Evolutionary conservation across 2,888 invertebrate species (phyloP), one percentile per base, ranked within the genome.

Genomic region (Petrophora chlorosata): DNA sequence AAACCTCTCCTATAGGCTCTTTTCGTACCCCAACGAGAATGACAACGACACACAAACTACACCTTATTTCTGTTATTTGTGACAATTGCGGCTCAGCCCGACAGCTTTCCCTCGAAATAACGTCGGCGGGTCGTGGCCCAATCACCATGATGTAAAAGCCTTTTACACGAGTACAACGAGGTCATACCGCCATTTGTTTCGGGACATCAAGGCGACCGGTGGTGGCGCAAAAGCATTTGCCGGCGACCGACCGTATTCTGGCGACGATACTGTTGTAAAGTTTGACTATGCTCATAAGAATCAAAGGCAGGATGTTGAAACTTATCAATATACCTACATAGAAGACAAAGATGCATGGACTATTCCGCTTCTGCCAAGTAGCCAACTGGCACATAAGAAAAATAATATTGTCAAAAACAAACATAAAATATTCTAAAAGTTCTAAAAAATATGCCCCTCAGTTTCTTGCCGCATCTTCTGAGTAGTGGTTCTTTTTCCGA

Each of bases 141-240:
- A 40, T 44, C 44, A 29, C 40, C 23, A 35, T 42, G 51, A 29
- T 44, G 36, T 50, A 50, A 46, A 26, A 36, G 39, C 46, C 34
- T 34, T 47, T 61, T 57, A 59, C 51, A 59, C 57, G 55, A 54
- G 49, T 56, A 60, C 59, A 63, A 68, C 52, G 56, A 55, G 60
- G 59, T 53, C 53, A 59, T 68, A 70, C 72, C 66, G 70, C 63
- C 73, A 74, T 76, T 71, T 73, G 70, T 76, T 70, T 65, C 40
- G 38, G 52, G 61, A 42, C 67, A 67, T 70, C 66, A 68, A 66
- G 59, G 59, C 52, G 39, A 50, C 50, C 61, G 65, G 67, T 54
- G 67, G 64, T 59, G 59, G 56, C 58, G 63, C 67, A 71, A 71
- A 74, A 70, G 70, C 69, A 69, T 69, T 73, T 57, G 42, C 30